These are phyloP conservation scores for Phyllotreta cruciferae DNA, from an alignment of 2,888 invertebrate species.

Conservation along the genomic window DNA sequence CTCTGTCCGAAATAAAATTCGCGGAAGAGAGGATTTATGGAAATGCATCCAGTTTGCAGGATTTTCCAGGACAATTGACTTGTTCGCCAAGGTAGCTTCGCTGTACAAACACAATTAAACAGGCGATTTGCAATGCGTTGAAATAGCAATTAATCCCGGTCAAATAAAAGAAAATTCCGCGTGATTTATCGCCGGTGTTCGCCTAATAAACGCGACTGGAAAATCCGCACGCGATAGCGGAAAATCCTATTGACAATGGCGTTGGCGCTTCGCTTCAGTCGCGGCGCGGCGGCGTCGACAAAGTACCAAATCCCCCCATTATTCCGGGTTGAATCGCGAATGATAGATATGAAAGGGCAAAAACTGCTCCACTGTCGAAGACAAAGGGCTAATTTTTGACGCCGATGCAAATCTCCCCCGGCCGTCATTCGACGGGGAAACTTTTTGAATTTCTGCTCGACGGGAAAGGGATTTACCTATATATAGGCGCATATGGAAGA, in stretches of 20 bases:
- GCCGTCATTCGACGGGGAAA: conserved; percentile 18
- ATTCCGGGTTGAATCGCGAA: conserved; percentile 14
- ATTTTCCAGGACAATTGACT: too few species aligned
- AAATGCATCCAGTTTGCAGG: too few species aligned
- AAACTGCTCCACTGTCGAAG: not conserved
- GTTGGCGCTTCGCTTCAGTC: conserved; percentile 10
- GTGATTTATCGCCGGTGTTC: conserved; percentile 1
- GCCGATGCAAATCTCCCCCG: conserved; percentile 12
- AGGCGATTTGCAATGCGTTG: too few species aligned
- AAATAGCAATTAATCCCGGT: too few species aligned
- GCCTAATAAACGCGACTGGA: conserved; percentile 10
- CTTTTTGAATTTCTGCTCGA: conserved; percentile 17
- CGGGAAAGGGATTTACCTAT: conserved; percentile 18
- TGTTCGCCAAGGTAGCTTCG: too few species aligned
- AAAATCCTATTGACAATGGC: conserved; percentile 13
- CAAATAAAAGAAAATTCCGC: too few species aligned
- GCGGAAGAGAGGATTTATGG: too few species aligned
- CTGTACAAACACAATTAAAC: too few species aligned
- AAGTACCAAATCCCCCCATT: conserved; percentile 18
- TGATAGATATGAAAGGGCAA: conserved; percentile 22
- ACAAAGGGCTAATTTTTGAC: conserved; percentile 27
- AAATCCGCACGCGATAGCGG: conserved; percentile 5
- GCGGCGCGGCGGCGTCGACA: not conserved
- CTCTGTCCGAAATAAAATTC: too few species aligned
- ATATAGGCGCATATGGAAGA: conserved; percentile 3